Evolutionary conservation across 1,140 invertebrate genomes (phyloP).

Genomic region (Zaprionus vittiger): DNA sequence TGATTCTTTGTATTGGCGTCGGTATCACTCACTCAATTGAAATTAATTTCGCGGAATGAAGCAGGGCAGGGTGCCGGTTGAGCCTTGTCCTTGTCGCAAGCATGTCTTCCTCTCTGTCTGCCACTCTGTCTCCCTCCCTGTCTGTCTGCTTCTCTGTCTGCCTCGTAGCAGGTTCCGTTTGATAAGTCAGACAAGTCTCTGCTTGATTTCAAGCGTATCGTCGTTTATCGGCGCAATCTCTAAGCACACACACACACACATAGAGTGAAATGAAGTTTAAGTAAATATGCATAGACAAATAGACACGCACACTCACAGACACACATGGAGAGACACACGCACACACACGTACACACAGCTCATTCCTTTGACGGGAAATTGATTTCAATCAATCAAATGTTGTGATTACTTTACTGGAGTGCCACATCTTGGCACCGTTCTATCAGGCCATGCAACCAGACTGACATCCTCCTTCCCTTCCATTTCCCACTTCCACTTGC

Average conservation of each 20-base stretch:
- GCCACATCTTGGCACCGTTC: constrained; percentile 51
- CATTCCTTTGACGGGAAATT: constrained; percentile 78
- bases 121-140: not conserved
- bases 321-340: not conserved
- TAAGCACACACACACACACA: constrained; percentile 33
- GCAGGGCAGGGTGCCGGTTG: not conserved
- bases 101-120: constrained; percentile 40
- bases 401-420: constrained; percentile 78
- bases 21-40: constrained; percentile 71
- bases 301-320: constrained; percentile 20
- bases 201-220: constrained; percentile 70
- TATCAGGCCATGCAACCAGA: constrained; percentile 6
- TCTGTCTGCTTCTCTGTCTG: constrained; percentile 60
- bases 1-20: constrained; percentile 35
- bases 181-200: constrained; percentile 24
- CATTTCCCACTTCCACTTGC: not conserved
- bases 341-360: constrained; percentile 31
- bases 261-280: constrained; percentile 57
- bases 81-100: constrained; percentile 15
- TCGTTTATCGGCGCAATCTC: constrained; percentile 50
- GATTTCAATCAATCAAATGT: constrained; percentile 83
- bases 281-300: constrained; percentile 69
- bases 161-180: constrained; percentile 33
- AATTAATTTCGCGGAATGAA: constrained; percentile 79
- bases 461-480: not conserved